Evolutionary conservation across 2,797 vertebrate genomes (phyloP), one percentile per base, ranked within the genome.

Genomic region (Aplochiton taeniatus): DNA sequence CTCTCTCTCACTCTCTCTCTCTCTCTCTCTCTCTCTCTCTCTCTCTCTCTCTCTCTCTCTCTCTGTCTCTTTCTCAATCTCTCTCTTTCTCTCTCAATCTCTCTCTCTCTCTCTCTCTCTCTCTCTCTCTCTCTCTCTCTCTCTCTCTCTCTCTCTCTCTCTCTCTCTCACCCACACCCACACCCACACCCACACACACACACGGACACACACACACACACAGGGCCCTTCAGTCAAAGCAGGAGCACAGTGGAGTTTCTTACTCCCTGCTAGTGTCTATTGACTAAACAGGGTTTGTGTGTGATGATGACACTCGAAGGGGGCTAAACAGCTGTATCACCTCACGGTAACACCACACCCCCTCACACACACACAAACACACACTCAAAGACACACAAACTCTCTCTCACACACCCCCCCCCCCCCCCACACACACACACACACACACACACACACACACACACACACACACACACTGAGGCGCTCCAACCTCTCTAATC

Each of bases 251-350:
- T 42, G 44, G 70, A 66, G 62, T 69, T 64, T 74, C 65, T 43
- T 60, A 41, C 57, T 71, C 53, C 62, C 48, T 20, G 20, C 54
- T 58, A 68, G 62, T 53, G 70, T 64, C 70, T 75, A 73, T 66
- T 73, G 78, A 78, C 72, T 73, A 57, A 79, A 81, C 75, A 69
- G 61, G 61, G 51, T 57, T 31, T 72, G 69, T 61, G 79, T 81
- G 82, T 60, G 68, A 74, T 60, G 68, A 74, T 67, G 64, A 76
- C 77, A 61, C 83, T 70, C 79, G 69, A 69, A 74, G 72, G 75
- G 73, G 69, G 77, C 61, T 58, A 79, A 31, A 81, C 76, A 76
- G 79, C 84, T 81, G 77, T 76, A 73, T 62, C 59, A 73, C 72
- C 78, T 70, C 72, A 82, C 63, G 58, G 60, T 72, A 77, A 55